Evolutionary conservation across 1,140 invertebrate species (phyloP).

Genomic region (Trichonephila clavata): DNA sequence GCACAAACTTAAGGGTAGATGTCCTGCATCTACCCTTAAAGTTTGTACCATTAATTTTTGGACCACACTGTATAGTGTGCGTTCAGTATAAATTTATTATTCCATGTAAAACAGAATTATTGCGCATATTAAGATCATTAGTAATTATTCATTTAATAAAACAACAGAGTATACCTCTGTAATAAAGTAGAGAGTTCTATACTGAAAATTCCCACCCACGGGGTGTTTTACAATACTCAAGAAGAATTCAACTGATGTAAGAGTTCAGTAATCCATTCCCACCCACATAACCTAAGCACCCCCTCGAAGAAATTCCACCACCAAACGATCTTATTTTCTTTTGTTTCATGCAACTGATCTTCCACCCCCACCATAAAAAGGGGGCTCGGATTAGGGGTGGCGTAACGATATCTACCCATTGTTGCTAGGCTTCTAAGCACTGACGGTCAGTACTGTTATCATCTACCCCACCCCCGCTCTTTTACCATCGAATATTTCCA

Average conservation of each 20-base stretch:
- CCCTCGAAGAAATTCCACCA: conserved; percentile 33
- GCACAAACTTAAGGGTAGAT: no score
- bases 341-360: conserved; percentile 56
- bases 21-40: no score
- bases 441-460: conserved; percentile 40
- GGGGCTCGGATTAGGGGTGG: conserved; percentile 42
- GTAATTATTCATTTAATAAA: background rate
- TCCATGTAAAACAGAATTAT: no score
- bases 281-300: conserved; percentile 42
- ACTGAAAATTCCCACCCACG: no score
- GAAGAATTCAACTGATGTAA: background rate
- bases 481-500: background rate
- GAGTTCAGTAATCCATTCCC: conserved; percentile 35
- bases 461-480: background rate
- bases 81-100: no score
- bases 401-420: conserved; percentile 64
- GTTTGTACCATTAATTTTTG: no score
- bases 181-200: no score
- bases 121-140: background rate
- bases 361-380: conserved; percentile 40
- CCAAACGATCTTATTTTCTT: conserved; percentile 44
- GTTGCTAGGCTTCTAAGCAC: conserved; percentile 49
- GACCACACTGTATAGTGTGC: no score
- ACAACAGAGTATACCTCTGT: background rate
- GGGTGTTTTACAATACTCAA: background rate